These are phyloP conservation scores for Daboia siamensis DNA, from an alignment of 2,113 vertebrate species.

Conservation along the genomic window DNA sequence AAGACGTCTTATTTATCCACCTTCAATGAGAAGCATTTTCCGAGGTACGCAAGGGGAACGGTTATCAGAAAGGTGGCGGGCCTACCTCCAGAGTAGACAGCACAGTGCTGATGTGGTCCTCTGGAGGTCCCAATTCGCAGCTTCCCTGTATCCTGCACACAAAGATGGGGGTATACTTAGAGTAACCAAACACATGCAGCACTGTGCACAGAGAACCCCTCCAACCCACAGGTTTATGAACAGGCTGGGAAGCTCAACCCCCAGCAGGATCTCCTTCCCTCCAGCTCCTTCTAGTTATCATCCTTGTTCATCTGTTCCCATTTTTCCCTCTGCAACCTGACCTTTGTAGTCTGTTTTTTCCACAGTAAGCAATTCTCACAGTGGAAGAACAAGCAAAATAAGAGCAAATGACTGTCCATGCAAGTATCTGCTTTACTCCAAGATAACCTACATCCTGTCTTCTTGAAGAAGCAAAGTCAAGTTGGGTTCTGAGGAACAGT, in stretches of 20 bases:
- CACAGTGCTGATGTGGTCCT: slow-evolving; percentile 76
- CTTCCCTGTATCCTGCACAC: slow-evolving; percentile 76
- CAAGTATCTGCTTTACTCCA: neutral
- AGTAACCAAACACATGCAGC: neutral
- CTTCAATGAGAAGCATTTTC: neutral
- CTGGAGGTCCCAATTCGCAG: slow-evolving; percentile 83
- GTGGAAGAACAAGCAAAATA: neutral
- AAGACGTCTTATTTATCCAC: neutral
- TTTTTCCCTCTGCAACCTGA: neutral
- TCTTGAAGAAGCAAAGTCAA: no score
- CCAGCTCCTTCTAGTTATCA: neutral
- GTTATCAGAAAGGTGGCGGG: neutral
- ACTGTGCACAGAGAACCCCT: neutral
- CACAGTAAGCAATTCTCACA: neutral
- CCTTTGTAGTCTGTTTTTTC: neutral
- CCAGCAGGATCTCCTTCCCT: neutral
- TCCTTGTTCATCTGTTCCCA: neutral
- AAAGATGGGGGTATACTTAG: neutral
- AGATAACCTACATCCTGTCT: neutral
- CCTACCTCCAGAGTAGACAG: slow-evolving; percentile 80
- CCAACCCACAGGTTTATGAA: neutral
- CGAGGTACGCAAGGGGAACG: neutral
- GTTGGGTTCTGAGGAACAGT: no score
- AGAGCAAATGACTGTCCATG: neutral
- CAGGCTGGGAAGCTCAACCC: neutral